Evolutionary conservation across 2,888 invertebrate species (phyloP), one percentile per base, ranked within the genome.

Genomic region (Orthonevra nobilis): DNA sequence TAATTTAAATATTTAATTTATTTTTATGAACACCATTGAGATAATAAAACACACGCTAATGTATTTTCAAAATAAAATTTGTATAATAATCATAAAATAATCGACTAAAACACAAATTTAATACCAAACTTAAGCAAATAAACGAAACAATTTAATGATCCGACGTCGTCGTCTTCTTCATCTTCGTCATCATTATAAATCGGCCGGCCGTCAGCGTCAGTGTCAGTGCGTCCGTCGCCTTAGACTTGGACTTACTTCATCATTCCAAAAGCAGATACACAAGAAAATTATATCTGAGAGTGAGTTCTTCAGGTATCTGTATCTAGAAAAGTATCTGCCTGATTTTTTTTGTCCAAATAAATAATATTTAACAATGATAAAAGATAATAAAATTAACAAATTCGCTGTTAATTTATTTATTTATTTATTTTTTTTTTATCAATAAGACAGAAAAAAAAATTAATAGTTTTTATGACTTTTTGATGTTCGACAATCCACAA

Each of bases 11-110:
- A 77, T 72, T 70, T 64, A 77, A 77, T 70, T 58, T 61, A 70
- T 70, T 77, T 70, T 70, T 54, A 69, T 58, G 69, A 75, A 69
- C 58, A 50, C 26, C 26, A 63, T 64, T 66, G 32, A 19, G 60
- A 66, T 60, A 63, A 17, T 69, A 70, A 64, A 54, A 64, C 70
- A 60, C 44, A 10, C 30, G 69, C 50, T 75, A 69, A 75, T 75
- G 75, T 69, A 42, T 69, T 69, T 75, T 2, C 30, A 46, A 74
- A 74, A 74, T 58, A 70, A 70, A 69, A 77, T 42, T 42, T 42
- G 34, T 46, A 64, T 77, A 70, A 58, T 72, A 72, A 77, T 77
- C 77, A 70, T 70, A 70, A 70, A 77, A 77, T 64, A 63, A 77
- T 75, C 68, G 58, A 38, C 26, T 54, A 44, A 63, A 54, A 34